phyloP scores from a whole-genome alignment of 2,113 vertebrate genomes.

The Aegithalos caudatus region DNA sequence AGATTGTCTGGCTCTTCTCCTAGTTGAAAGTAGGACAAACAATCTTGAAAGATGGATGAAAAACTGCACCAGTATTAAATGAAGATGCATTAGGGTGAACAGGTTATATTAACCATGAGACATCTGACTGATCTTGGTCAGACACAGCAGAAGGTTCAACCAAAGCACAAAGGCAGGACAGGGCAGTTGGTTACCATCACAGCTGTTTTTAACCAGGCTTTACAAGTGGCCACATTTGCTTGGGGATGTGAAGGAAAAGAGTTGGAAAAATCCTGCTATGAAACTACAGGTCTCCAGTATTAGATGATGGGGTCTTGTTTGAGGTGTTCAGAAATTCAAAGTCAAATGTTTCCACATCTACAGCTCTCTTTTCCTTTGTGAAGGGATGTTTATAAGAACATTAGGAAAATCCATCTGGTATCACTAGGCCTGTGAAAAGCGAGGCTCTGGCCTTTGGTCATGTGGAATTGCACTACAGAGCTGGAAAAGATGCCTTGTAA shows the following conservation, averaged over 20 bases:
- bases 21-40: constrained; percentile 18
- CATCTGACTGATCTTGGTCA: neutral
- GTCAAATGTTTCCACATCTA: neutral
- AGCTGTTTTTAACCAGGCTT: neutral
- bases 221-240: neutral
- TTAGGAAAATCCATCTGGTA: neutral
- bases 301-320: neutral
- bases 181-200: neutral
- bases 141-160: neutral
- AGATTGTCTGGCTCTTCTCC: constrained; percentile 1
- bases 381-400: neutral
- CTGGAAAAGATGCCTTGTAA: neutral
- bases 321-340: neutral
- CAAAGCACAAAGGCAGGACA: neutral
- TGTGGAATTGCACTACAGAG: neutral
- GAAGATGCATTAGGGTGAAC: neutral
- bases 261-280: neutral
- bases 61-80: neutral
- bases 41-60: neutral
- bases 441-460: neutral
- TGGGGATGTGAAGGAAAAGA: neutral
- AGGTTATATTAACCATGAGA: neutral
- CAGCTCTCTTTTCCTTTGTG: neutral
- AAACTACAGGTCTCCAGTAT: neutral
- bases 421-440: neutral